phyloP scores from a whole-genome alignment of 1,140 invertebrate species.

The Paraescarpia echinospica region DNA sequence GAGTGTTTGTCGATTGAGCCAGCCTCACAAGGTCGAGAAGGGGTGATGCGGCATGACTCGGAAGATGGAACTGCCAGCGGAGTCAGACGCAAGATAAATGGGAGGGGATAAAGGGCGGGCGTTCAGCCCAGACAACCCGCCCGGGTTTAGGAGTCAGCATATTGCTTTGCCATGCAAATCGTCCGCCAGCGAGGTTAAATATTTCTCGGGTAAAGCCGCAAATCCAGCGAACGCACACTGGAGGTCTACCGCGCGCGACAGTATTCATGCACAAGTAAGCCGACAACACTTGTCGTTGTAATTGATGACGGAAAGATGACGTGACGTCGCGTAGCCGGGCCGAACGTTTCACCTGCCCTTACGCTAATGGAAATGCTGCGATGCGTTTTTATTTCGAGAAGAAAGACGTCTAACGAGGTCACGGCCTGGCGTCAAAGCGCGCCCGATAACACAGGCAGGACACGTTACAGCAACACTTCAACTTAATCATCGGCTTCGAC shows the following conservation, averaged over 20 bases:
- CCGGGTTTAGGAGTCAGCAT: neutral
- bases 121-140: neutral
- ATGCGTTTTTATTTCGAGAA: conserved; percentile 1
- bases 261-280: neutral
- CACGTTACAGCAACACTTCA: neutral
- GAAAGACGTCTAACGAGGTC: neutral
- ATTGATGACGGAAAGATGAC: neutral
- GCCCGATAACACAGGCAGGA: neutral
- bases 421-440: neutral
- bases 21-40: neutral
- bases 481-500: neutral
- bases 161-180: neutral
- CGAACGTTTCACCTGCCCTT: neutral
- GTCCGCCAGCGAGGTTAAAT: neutral
- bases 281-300: neutral
- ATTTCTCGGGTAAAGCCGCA: neutral
- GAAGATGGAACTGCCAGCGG: neutral
- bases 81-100: neutral
- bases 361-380: neutral
- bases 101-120: neutral
- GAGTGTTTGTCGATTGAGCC: neutral
- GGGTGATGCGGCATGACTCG: neutral
- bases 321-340: neutral
- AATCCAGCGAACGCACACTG: neutral
- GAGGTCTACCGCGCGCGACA: neutral